Evolutionary conservation across 2,113 vertebrate genomes (phyloP).

Genomic region (Mastomys coucha): DNA sequence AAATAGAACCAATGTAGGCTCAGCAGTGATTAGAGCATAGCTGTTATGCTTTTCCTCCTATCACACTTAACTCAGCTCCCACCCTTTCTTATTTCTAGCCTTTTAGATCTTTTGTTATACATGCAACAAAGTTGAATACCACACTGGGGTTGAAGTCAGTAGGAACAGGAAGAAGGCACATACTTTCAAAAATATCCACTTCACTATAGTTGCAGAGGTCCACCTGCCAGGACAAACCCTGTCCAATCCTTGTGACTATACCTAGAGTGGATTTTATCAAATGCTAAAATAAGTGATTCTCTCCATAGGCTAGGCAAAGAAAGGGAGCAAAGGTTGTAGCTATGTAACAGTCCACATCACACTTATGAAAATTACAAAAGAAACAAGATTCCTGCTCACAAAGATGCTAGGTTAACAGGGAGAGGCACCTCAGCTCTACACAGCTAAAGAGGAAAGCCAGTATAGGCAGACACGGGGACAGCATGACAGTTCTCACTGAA

Average conservation of each 20-base stretch:
- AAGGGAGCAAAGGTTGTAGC: neutral
- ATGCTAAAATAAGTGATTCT: neutral
- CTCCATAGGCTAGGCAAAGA: neutral
- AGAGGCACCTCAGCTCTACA: neutral
- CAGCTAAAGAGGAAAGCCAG: slow-evolving; percentile 26
- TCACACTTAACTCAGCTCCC: neutral
- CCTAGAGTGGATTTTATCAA: neutral
- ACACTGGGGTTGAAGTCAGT: neutral
- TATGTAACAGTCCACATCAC: neutral
- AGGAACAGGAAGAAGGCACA: neutral
- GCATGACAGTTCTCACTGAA: slow-evolving; percentile 11
- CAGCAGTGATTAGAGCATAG: neutral
- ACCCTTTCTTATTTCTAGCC: neutral
- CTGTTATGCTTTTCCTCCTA: neutral
- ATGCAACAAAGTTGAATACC: neutral
- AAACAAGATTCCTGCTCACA: neutral
- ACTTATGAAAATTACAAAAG: slow-evolving; percentile 25
- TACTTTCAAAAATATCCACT: slow-evolving; percentile 27
- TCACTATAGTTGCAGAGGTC: neutral
- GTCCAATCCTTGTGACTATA: neutral
- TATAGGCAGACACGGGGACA: neutral
- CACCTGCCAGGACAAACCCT: neutral
- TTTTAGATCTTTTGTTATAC: neutral
- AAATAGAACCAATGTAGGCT: neutral
- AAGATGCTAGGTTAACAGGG: neutral